Percentiles rank a stretch among this genome's conserved stretches.
phyloP scores from a whole-genome alignment of 1,140 invertebrate genomes.

The Neodiprion virginianus region DNA sequence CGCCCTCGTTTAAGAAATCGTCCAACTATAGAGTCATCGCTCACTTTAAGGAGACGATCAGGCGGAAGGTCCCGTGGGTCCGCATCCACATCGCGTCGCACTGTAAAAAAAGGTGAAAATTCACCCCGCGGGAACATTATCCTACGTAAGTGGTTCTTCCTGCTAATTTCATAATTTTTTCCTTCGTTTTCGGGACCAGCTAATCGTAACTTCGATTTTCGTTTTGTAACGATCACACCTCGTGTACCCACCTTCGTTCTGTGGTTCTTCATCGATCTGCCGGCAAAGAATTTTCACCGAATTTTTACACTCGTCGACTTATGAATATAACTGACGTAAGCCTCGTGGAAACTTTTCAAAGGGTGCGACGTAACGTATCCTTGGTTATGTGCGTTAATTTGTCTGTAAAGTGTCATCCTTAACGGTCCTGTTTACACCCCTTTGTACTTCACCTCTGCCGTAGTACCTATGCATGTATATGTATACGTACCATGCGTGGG shows the following conservation, averaged over 20 bases:
- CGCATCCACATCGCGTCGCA: too few relatives aligned
- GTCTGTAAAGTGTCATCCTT: background rate
- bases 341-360: constrained; percentile 1
- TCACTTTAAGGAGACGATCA: background rate
- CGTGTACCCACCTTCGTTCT: background rate
- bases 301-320: background rate
- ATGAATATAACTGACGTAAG: background rate
- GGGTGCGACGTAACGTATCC: background rate
- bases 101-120: too few relatives aligned
- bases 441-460: background rate
- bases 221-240: too few relatives aligned
- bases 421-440: background rate
- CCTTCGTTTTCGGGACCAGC: too few relatives aligned
- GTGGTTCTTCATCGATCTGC: background rate
- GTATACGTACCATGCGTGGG: too few relatives aligned
- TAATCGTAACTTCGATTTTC: too few relatives aligned
- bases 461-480: too few relatives aligned
- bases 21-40: constrained; percentile 6
- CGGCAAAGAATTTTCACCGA: background rate
- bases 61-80: background rate
- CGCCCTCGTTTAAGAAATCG: constrained; percentile 8
- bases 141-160: too few relatives aligned
- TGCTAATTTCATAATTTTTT: too few relatives aligned
- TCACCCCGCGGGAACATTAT: too few relatives aligned
- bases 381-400: constrained; percentile 5